Percentiles rank a stretch among this genome's conserved stretches.
These are phyloP conservation scores for Diogma glabrata DNA, from an alignment of 2,888 invertebrate species.

Conservation along the genomic window DNA sequence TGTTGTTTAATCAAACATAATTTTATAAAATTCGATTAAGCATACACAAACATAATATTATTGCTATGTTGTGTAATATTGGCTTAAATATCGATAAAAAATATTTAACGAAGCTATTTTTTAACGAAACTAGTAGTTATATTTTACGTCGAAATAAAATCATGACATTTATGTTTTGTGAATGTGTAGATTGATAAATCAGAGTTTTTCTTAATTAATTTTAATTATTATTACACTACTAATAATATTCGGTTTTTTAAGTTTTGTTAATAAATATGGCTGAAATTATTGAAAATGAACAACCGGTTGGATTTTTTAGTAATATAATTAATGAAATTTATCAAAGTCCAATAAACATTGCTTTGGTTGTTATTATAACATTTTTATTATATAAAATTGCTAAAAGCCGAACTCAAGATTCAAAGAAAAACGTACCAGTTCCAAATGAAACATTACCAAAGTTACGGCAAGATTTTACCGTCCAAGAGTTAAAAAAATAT, in stretches of 20 bases:
- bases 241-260: no score
- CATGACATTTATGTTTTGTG: constrained; percentile 8
- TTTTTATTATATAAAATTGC: constrained; percentile 66
- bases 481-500: constrained; percentile 73
- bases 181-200: no score
- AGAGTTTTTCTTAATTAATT: no score
- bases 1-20: no score
- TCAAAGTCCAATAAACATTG: constrained; percentile 58
- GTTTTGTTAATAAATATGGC: constrained; percentile 7
- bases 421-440: constrained; percentile 28
- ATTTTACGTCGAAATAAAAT: constrained; percentile 8
- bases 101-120: no score
- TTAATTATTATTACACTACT: no score
- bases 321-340: constrained; percentile 48
- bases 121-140: no score
- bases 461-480: constrained; percentile 79
- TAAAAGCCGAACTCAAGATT: constrained; percentile 40
- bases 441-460: constrained; percentile 58
- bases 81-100: no score
- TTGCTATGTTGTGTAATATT: no score
- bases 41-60: no score
- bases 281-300: constrained; percentile 18
- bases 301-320: constrained; percentile 28
- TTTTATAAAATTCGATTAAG: no score
- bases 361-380: constrained; percentile 53